Evolutionary conservation across 2,113 vertebrate species (phyloP), one percentile per base, ranked within the genome.

Genomic region (Halichoeres trimaculatus): DNA sequence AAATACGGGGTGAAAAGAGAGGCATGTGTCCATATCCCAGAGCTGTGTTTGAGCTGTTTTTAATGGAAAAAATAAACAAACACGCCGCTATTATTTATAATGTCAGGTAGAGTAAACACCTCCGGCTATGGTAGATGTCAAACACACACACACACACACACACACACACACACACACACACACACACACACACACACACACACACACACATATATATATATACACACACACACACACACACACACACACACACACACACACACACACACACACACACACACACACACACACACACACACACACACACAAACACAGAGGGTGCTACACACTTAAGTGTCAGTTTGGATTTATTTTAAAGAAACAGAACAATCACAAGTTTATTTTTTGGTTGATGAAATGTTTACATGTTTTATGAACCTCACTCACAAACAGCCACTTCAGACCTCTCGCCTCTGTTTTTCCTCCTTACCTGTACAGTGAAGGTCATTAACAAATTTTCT

Each of bases 21-120:
- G 71, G 63, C 43, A 67, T 24, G 10, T 70, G 43, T 60, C 56
- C 62, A 65, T 75, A 38, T 70, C 51, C 65, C 40, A 24, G 50
- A 80, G 74, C 70, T 68, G 58, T 62, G 69, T 86, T 76, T 74
- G 17, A 83, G 54, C 43, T 14, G 65, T 74, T 30, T 30, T 30
- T 30, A 65, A 86, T 80, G 63, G 71, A 86, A 89, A 84, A 74
- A 36, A 83, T 75, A 84, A 76, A 88, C 70, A 89, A 82, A 75
- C 76, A 74, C 54, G n/a, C 34, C 24, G 47, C 57, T 55, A 14
- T 79, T 58, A 72, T 88, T 85, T 61, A 58, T 57, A 73, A 83
- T 63, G 80, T 76, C 71, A 83, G 55, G 50, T 14, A 47, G 53
- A 16, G 59, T 51, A 58, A 52, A 23, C 40, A 56, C 47, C 57